Evolutionary conservation across 1,140 invertebrate species (phyloP).

Genomic region (Frieseomelitta varia): DNA sequence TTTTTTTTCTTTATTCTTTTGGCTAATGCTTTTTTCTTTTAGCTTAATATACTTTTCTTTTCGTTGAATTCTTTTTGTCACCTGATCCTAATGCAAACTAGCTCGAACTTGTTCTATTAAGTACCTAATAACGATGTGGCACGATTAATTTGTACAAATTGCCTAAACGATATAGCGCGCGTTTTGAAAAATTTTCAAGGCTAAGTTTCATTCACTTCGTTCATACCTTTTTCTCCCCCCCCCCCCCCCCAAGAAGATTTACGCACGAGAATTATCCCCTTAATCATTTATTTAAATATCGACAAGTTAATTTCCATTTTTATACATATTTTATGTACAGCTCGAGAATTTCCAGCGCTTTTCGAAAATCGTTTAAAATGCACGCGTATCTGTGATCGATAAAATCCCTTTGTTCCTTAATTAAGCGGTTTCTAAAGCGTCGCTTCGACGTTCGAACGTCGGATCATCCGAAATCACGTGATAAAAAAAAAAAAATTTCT

Average conservation of each 20-base stretch:
- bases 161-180: conserved; percentile 9
- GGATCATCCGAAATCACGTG: neutral
- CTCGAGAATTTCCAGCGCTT: neutral
- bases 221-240: neutral
- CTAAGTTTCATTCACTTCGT: neutral
- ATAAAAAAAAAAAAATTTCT: neutral
- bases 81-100: neutral
- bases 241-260: too few species aligned
- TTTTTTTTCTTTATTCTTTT: neutral
- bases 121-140: conserved; percentile 35
- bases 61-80: neutral
- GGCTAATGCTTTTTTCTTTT: neutral
- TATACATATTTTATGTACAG: conserved; percentile 27
- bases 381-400: neutral
- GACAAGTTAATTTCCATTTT: neutral
- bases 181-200: neutral
- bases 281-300: conserved; percentile 23
- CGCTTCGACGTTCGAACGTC: neutral
- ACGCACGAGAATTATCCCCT: neutral
- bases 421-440: neutral
- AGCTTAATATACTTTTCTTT: neutral
- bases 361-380: neutral
- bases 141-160: conserved; percentile 39
- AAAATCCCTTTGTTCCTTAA: neutral
- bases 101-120: conserved; percentile 25